A percentile compares a stretch with the other conserved stretches of the same genome.
Conservation (phyloP, 2,113 vertebrate genomes). For the Lophius piscatorius region DNA sequence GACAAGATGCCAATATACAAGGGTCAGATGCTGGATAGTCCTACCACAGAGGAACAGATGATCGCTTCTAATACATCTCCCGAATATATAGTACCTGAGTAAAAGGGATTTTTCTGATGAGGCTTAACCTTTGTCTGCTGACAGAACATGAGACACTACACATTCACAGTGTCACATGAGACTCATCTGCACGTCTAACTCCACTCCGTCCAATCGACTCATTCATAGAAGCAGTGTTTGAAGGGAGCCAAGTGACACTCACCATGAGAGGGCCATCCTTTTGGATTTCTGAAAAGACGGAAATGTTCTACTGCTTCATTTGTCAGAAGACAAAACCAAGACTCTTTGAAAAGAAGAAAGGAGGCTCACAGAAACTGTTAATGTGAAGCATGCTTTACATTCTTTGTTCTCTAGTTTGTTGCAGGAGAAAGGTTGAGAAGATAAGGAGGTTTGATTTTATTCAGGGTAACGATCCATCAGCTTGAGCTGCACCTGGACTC, state of each 20-base stretch:
- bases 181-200: not conserved
- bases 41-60: slow-evolving; percentile 55
- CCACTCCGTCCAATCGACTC: slow-evolving; percentile 15
- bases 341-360: slow-evolving; percentile 22
- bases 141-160: slow-evolving; percentile 16
- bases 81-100: slow-evolving; percentile 37
- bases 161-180: not conserved
- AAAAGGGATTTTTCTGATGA: slow-evolving; percentile 33
- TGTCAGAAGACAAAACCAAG: slow-evolving; percentile 26
- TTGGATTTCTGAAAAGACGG: slow-evolving; percentile 32
- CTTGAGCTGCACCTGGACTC: no score
- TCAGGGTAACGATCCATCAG: no score
- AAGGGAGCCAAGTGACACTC: slow-evolving; percentile 22
- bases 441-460: no score
- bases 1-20: slow-evolving; percentile 48
- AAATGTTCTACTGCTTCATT: slow-evolving; percentile 15
- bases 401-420: no score
- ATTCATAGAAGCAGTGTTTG: no score
- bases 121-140: not conserved
- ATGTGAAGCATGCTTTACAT: no score
- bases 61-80: slow-evolving; percentile 58
- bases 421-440: no score
- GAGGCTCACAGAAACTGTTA: no score
- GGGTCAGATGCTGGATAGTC: slow-evolving; percentile 51
- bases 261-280: slow-evolving; percentile 29